Evolutionary conservation across 2,113 vertebrate species (phyloP), one percentile per base, ranked within the genome.

Genomic region (Anolis carolinensis): DNA sequence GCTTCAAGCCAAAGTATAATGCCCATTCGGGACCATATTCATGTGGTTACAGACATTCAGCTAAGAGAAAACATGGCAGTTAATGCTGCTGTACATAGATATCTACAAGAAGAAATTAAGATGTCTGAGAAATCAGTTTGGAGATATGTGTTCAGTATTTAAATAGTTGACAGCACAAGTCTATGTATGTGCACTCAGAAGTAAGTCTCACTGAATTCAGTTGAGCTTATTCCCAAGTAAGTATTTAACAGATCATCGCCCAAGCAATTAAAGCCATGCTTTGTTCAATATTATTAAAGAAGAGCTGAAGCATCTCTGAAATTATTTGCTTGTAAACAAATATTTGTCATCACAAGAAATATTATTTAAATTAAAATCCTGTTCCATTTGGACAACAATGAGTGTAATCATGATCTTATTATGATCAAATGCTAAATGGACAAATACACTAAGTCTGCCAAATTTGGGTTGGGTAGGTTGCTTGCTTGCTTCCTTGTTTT

Each of bases 371-470:
- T n/a, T 52, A 3, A 82, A 86, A 88, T 94, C 91, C 78, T 79
- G 0, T 63, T 80, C 92, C 80, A 93, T 90, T 83, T 92, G 21
- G 70, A 13, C n/a, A 39, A 27, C 70, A 82, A 32, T 9, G 4
- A 44, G 6, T 23, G 30, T 30, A 71, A 25, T 20, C 4, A 34
- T 90, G 82, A 71, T 81, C 72, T 88, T 91, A 3, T 83, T 89
- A 86, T 78, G 89, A 50, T 81, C 10, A 76, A n/a, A 27, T 76
- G 74, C 55, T 87, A 86, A 55, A 90, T 50, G 21, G 52, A 84
- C 87, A 81, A 88, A 92, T 20, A 1, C 84, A n/a, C 59, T 87
- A 44, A 80, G 83, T 87, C 94, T 93, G 83, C 70, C 71, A 87
- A 90, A 87, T 92, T 92, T 88, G 82, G 90, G 14, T 65, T 67